Evolutionary conservation across 2,113 vertebrate genomes (phyloP).

Genomic region (Pomatostomus ruficeps): DNA sequence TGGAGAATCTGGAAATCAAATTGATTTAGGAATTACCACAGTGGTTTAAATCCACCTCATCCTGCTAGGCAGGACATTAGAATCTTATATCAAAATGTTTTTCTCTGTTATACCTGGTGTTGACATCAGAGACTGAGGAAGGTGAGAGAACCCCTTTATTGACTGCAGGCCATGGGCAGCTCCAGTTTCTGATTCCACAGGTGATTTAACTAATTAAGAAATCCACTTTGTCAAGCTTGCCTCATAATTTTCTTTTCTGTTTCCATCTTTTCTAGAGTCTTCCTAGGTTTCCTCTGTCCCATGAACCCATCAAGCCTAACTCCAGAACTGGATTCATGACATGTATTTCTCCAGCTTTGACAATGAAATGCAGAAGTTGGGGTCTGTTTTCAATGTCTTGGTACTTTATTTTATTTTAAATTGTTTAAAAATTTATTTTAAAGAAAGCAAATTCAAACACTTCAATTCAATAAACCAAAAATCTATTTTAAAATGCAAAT

Average conservation of each 20-base stretch:
- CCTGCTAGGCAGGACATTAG: not conserved
- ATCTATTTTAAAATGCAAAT: not conserved
- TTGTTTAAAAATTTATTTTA: not conserved
- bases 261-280: not conserved
- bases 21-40: not conserved
- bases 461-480: not conserved
- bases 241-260: not conserved
- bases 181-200: not conserved
- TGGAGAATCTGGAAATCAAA: not conserved
- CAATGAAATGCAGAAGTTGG: not conserved
- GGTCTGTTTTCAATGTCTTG: not conserved
- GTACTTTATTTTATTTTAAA: not conserved
- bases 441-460: not conserved
- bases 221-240: not conserved
- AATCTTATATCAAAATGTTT: not conserved
- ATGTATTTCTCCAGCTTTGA: not conserved
- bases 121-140: not conserved
- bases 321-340: not conserved
- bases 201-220: not conserved
- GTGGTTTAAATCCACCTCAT: not conserved
- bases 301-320: not conserved
- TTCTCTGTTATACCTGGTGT: not conserved
- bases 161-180: not conserved
- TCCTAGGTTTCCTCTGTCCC: not conserved
- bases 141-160: not conserved